These are phyloP conservation scores for Esperia sulphurella DNA, from an alignment of 2,888 invertebrate genomes.

Conservation along the genomic window DNA sequence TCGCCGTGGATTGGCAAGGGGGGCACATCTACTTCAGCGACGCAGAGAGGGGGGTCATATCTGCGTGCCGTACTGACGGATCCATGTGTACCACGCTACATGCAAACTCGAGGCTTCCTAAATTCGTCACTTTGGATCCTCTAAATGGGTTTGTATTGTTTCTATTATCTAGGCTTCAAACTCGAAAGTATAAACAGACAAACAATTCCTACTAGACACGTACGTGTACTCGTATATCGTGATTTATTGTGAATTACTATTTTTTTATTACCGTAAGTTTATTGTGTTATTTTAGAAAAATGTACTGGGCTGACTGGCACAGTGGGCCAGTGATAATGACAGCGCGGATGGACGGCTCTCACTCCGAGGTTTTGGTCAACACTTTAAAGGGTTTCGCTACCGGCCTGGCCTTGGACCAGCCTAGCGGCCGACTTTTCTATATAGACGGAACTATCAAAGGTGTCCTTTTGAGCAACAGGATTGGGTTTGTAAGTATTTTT, in stretches of 20 bases:
- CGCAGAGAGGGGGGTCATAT: constrained; percentile 83
- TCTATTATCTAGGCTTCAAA: too few species aligned
- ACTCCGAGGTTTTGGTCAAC: constrained; percentile 80
- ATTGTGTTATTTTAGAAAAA: constrained; percentile 69
- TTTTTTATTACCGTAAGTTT: too few species aligned
- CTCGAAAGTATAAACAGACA: too few species aligned
- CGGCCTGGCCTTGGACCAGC: constrained; percentile 90
- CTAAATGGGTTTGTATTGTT: constrained; percentile 73
- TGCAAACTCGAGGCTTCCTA: constrained; percentile 80
- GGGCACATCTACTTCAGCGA: constrained; percentile 92
- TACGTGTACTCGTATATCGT: too few species aligned
- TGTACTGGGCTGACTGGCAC: constrained; percentile 97
- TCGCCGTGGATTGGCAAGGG: constrained; percentile 88
- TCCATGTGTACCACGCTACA: constrained; percentile 82
- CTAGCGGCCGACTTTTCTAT: constrained; percentile 91
- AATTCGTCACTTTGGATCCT: constrained; percentile 85
- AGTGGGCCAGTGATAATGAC: constrained; percentile 84
- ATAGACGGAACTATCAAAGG: constrained; percentile 82
- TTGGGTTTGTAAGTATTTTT: constrained; percentile 76
- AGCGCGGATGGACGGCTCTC: constrained; percentile 91
- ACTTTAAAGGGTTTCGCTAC: constrained; percentile 88
- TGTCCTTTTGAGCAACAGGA: constrained; percentile 84
- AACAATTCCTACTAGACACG: too few species aligned
- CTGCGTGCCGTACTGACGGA: constrained; percentile 85
- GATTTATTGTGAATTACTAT: too few species aligned